Evolutionary conservation across 1,140 invertebrate genomes (phyloP).

Genomic region (Pseudobourletiella spinata): DNA sequence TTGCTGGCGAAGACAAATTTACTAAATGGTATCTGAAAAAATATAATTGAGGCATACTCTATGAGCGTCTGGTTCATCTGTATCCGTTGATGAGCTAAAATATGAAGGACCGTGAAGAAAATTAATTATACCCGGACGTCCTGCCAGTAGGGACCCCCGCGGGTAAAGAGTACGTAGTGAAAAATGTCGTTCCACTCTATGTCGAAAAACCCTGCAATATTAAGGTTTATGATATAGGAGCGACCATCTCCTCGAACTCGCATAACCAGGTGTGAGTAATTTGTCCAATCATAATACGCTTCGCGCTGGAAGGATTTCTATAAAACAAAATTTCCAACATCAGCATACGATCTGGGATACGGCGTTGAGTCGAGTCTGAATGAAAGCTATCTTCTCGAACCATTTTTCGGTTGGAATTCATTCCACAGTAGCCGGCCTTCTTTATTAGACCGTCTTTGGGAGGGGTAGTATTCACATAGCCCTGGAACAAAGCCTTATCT

Average conservation of each 20-base stretch:
- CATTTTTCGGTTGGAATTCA: conserved; percentile 14
- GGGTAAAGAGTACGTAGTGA: conserved; percentile 72
- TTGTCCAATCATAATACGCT: conserved; percentile 57
- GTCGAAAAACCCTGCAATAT: conserved; percentile 60
- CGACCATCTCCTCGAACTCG: conserved; percentile 84
- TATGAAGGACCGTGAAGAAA: background rate
- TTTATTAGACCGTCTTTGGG: conserved; percentile 30
- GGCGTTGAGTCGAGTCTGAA: background rate
- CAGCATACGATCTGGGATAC: background rate
- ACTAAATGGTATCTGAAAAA: conserved; percentile 79
- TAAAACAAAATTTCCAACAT: conserved; percentile 34
- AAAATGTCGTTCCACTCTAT: conserved; percentile 75
- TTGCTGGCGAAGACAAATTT: conserved; percentile 78
- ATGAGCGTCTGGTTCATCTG: background rate
- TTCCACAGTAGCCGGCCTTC: conserved; percentile 27
- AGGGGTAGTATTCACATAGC: conserved; percentile 27
- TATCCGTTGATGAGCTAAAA: background rate
- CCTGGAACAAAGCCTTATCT: conserved; percentile 19
- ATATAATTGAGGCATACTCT: conserved; percentile 9
- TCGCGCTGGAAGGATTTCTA: conserved; percentile 76
- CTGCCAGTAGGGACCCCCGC: conserved; percentile 97
- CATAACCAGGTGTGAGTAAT: conserved; percentile 74
- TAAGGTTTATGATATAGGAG: conserved; percentile 69
- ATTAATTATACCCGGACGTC: conserved; percentile 56
- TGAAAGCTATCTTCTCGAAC: conserved; percentile 12